These are phyloP conservation scores for Luperina nickerlii DNA, from an alignment of 2,888 invertebrate genomes.

Conservation along the genomic window DNA sequence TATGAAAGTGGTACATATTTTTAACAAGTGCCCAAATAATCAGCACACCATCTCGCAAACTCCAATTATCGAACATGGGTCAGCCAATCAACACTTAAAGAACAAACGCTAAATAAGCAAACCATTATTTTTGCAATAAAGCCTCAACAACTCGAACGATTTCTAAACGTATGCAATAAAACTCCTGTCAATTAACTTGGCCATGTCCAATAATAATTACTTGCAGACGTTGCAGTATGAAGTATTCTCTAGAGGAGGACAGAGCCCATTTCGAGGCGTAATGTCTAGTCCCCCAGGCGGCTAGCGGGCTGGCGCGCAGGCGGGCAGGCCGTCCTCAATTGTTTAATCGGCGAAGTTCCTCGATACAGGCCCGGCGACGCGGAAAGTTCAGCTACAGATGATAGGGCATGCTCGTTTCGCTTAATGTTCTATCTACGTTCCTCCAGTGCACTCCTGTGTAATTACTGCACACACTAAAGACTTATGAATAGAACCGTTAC, in stretches of 20 bases:
- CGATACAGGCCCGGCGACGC: constrained; percentile 81
- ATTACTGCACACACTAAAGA: constrained; percentile 73
- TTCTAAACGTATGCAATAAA: constrained; percentile 52
- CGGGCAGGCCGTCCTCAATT: constrained; percentile 75
- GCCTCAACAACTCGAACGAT: constrained; percentile 41
- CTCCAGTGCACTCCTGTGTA: constrained; percentile 75
- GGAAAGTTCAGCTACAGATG: constrained; percentile 80
- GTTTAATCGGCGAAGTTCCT: constrained; percentile 85
- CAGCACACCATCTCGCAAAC: background rate
- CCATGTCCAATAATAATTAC: constrained; percentile 53
- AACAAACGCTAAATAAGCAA: constrained; percentile 3
- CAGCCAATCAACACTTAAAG: background rate
- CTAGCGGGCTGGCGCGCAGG: constrained; percentile 50
- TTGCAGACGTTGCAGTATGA: constrained; percentile 45
- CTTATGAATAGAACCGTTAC: constrained; percentile 50
- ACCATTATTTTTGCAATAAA: constrained; percentile 43
- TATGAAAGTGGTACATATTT: background rate
- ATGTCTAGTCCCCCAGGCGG: constrained; percentile 75
- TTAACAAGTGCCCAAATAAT: background rate
- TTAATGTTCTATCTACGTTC: constrained; percentile 76
- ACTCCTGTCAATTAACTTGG: constrained; percentile 49
- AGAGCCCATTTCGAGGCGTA: constrained; percentile 69
- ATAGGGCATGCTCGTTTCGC: constrained; percentile 81
- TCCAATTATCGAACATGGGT: background rate
- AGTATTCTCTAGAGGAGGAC: constrained; percentile 56